These are phyloP conservation scores for Recurvirostra avosetta DNA, from an alignment of 2,113 vertebrate genomes.

Conservation along the genomic window DNA sequence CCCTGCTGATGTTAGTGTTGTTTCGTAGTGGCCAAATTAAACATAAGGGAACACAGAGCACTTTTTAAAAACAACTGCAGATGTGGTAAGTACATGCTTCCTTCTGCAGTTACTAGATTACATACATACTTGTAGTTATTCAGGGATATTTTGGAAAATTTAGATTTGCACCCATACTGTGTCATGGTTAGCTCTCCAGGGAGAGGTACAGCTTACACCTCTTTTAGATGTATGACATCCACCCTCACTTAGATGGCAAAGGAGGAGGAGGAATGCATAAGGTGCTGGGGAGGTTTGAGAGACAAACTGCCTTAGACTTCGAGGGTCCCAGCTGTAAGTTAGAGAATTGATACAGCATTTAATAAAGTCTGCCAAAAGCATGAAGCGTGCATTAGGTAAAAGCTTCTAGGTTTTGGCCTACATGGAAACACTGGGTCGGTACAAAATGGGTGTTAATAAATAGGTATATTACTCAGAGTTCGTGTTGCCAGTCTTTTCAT, in stretches of 20 bases:
- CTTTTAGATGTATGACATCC: not conserved
- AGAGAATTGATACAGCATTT: not conserved
- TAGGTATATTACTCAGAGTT: not conserved
- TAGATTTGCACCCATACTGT: not conserved
- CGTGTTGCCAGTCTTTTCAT: not conserved
- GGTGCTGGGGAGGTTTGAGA: not conserved
- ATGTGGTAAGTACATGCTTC: not conserved
- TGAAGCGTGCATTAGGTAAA: not conserved
- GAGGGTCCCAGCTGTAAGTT: not conserved
- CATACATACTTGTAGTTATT: not conserved
- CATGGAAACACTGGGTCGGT: not conserved
- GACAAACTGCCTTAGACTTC: not conserved
- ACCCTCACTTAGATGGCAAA: not conserved
- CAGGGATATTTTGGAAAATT: not conserved
- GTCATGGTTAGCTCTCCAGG: not conserved
- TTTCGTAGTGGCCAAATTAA: not conserved
- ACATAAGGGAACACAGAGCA: not conserved
- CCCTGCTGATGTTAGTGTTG: not conserved
- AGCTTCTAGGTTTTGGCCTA: not conserved
- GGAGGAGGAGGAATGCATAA: not conserved
- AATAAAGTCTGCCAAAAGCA: not conserved
- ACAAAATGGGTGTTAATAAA: not conserved
- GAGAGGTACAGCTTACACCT: not conserved
- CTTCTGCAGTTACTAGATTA: not conserved
- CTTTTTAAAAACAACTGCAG: not conserved